These are phyloP conservation scores for Thaumetopoea pityocampa DNA, from an alignment of 1,140 invertebrate genomes.

Conservation along the genomic window DNA sequence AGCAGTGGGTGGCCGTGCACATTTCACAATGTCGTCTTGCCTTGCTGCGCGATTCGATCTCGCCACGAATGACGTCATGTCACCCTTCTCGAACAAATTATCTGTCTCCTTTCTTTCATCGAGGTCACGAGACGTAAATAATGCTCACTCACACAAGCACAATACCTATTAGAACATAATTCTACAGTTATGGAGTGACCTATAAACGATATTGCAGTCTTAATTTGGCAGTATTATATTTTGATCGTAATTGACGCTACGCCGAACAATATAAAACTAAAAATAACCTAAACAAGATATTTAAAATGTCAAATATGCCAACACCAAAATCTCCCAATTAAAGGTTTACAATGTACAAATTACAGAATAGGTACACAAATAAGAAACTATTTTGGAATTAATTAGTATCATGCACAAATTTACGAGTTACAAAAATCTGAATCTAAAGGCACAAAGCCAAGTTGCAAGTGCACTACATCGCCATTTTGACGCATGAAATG, in stretches of 20 bases:
- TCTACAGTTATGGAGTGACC: slow-evolving; percentile 22
- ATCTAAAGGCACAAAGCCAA: too few relatives aligned
- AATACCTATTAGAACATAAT: slow-evolving; percentile 5
- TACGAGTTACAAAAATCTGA: too few relatives aligned
- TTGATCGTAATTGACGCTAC: slow-evolving; percentile 6
- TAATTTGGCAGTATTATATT: slow-evolving; percentile 37
- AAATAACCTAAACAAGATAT: slow-evolving; percentile 6
- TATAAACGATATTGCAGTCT: slow-evolving; percentile 20
- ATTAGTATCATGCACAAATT: slow-evolving; percentile 16
- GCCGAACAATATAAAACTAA: slow-evolving; percentile 1
- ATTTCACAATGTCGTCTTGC: slow-evolving; percentile 75
- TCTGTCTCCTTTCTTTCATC: slow-evolving; percentile 62
- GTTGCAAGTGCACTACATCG: slow-evolving; percentile 13
- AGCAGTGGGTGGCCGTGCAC: slow-evolving; percentile 71
- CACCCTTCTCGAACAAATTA: slow-evolving; percentile 69
- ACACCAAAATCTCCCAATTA: slow-evolving; percentile 18
- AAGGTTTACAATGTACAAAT: slow-evolving; percentile 3
- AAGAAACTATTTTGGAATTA: neutral
- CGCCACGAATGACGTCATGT: slow-evolving; percentile 69
- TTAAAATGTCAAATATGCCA: too few relatives aligned
- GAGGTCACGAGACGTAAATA: slow-evolving; percentile 59
- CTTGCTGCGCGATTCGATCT: slow-evolving; percentile 58
- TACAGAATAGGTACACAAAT: slow-evolving; percentile 2
- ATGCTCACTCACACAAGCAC: slow-evolving; percentile 62
- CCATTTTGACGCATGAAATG: slow-evolving; percentile 25